Percentiles rank a stretch among this genome's conserved stretches.
Conservation (phyloP, 2,888 invertebrate species). For the Xylota segnis region DNA sequence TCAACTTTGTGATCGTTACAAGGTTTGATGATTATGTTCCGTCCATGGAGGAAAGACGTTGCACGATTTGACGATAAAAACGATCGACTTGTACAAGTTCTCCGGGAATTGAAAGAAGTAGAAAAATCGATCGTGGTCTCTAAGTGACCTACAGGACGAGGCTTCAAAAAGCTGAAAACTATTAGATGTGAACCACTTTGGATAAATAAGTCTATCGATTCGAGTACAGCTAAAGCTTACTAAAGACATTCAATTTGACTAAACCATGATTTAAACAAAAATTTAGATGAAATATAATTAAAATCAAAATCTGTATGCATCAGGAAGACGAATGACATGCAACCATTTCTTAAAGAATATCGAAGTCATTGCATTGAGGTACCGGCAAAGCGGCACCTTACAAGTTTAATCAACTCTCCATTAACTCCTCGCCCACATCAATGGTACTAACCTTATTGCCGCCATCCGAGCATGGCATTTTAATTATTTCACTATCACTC, state of each 20-base stretch:
- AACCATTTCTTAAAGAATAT: constrained; percentile 66
- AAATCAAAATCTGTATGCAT: constrained; percentile 29
- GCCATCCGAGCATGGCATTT: constrained; percentile 83
- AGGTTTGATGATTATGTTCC: no score
- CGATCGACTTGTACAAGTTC: no score
- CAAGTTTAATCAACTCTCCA: constrained; percentile 78
- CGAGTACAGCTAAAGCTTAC: not conserved
- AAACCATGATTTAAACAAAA: not conserved
- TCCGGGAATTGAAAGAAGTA: no score
- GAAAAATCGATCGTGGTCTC: no score
- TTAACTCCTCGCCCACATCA: constrained; percentile 82
- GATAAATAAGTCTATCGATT: not conserved
- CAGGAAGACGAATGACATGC: constrained; percentile 40
- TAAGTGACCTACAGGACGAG: no score
- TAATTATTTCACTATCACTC: constrained; percentile 82
- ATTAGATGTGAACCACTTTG: no score
- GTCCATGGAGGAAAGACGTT: no score
- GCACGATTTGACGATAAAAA: no score
- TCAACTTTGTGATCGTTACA: no score
- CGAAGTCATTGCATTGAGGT: constrained; percentile 23
- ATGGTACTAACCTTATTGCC: constrained; percentile 84
- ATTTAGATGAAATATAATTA: not conserved
- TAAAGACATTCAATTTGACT: not conserved
- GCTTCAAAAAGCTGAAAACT: no score
- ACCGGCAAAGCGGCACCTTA: constrained; percentile 52